A percentile compares a stretch with the other conserved stretches of the same genome.
phyloP scores from a whole-genome alignment of 2,797 vertebrate genomes.

The Rhynchotus rufescens region DNA sequence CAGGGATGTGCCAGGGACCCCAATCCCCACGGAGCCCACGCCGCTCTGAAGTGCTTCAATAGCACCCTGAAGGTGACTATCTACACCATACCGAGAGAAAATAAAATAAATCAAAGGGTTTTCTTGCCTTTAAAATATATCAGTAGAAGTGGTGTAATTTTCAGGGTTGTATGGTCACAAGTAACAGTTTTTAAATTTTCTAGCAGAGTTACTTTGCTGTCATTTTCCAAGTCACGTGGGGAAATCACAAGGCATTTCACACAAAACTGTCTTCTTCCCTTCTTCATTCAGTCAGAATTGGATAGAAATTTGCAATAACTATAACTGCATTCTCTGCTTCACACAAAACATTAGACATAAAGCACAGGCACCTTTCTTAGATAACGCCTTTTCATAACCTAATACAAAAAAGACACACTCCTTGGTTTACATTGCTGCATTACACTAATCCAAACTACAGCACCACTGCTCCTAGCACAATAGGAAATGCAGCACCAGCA shows the following conservation, averaged over 20 bases:
- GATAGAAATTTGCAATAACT: neutral
- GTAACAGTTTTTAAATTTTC: neutral
- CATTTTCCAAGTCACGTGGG: neutral
- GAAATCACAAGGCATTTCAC: neutral
- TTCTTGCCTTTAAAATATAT: neutral
- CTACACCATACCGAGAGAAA: neutral
- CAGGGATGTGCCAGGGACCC: neutral
- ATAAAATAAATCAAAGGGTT: neutral
- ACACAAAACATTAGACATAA: neutral
- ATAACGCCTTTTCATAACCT: neutral
- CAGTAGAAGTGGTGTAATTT: neutral
- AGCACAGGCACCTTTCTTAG: neutral
- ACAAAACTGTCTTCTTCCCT: neutral
- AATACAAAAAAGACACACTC: slow-evolving; percentile 53
- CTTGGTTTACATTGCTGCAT: slow-evolving; percentile 6
- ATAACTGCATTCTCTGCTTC: neutral
- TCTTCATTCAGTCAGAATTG: neutral
- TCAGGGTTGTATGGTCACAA: neutral
- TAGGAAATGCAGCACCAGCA: slow-evolving; percentile 29
- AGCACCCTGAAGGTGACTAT: neutral
- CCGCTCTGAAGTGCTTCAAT: too few relatives aligned
- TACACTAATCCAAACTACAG: slow-evolving; percentile 58
- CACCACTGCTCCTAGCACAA: neutral
- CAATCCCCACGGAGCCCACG: neutral
- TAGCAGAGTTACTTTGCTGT: neutral